phyloP scores from a whole-genome alignment of 1,140 invertebrate species.

The Trigoniulus corallinus region DNA sequence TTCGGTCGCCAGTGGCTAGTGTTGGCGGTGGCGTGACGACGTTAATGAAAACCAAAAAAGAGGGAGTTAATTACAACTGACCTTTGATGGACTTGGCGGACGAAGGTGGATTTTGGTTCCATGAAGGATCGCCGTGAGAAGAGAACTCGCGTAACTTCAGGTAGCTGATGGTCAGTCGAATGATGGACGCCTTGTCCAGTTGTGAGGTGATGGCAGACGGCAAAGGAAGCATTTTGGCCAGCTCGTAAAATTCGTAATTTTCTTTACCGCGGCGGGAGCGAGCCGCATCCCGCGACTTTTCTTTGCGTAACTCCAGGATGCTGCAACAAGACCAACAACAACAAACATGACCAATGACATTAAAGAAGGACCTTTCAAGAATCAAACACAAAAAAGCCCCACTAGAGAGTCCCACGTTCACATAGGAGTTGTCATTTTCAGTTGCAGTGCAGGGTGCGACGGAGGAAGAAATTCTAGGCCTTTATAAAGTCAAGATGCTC shows the following conservation, averaged over 20 bases:
- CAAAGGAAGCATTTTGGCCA: conserved; percentile 92
- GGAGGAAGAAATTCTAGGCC: too few species aligned
- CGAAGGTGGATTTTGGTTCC: conserved; percentile 28
- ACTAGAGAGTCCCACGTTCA: conserved; percentile 6
- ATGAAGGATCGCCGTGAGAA: conserved; percentile 83
- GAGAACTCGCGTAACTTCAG: conserved; percentile 90
- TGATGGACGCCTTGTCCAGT: conserved; percentile 96
- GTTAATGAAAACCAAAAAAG: too few species aligned
- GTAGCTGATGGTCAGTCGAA: conserved; percentile 93
- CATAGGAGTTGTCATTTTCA: too few species aligned
- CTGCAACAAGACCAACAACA: conserved; percentile 39
- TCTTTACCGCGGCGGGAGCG: conserved; percentile 86
- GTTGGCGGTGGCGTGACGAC: too few species aligned
- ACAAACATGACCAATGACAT: neutral
- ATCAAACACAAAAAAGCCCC: conserved; percentile 4
- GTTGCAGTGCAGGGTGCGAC: too few species aligned
- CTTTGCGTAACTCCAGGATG: conserved; percentile 88
- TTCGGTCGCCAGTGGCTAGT: too few species aligned
- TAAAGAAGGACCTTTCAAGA: conserved; percentile 2
- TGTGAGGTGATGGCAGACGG: conserved; percentile 93
- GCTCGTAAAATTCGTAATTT: conserved; percentile 96
- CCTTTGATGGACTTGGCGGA: too few species aligned
- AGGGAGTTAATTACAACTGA: too few species aligned
- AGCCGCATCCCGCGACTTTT: conserved; percentile 91
- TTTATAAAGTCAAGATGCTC: too few species aligned